A percentile compares a stretch with the other conserved stretches of the same genome.
phyloP scores from a whole-genome alignment of 2,113 vertebrate species.

The Microcebus lehilahytsara region DNA sequence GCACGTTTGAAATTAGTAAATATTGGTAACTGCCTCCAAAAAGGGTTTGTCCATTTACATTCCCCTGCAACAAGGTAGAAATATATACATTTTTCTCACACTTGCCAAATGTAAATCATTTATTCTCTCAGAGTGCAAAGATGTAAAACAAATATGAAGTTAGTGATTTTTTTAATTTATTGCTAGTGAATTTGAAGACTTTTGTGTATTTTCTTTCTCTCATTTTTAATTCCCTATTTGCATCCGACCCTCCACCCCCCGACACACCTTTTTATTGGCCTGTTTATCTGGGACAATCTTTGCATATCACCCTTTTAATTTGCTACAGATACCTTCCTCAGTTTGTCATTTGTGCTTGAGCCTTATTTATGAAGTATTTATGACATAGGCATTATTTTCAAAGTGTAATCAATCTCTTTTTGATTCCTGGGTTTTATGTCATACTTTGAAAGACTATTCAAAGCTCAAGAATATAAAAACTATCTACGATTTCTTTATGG shows the following conservation, averaged over 20 bases:
- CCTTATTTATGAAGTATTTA: not conserved
- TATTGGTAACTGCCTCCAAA: not conserved
- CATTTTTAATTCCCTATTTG: not conserved
- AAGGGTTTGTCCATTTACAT: not conserved
- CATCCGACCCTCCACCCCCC: rapidly evolving
- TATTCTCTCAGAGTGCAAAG: not conserved
- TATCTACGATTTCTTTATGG: not conserved
- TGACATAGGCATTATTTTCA: not conserved
- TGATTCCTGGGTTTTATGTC: not conserved
- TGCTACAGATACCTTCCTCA: not conserved
- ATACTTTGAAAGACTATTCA: not conserved
- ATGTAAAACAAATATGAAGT: not conserved
- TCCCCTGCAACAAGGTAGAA: not conserved
- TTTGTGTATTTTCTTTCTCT: not conserved
- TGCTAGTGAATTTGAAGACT: not conserved
- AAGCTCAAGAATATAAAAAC: not conserved
- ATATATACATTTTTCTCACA: not conserved
- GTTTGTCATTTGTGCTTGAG: not conserved
- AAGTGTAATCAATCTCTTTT: not conserved
- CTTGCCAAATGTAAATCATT: not conserved
- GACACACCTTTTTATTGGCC: not conserved
- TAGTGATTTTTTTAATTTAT: not conserved
- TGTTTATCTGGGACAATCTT: not conserved
- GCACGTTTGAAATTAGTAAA: not conserved
- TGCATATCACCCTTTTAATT: not conserved